Evolutionary conservation across 2,797 vertebrate genomes (phyloP).

Genomic region (Malurus splendens): DNA sequence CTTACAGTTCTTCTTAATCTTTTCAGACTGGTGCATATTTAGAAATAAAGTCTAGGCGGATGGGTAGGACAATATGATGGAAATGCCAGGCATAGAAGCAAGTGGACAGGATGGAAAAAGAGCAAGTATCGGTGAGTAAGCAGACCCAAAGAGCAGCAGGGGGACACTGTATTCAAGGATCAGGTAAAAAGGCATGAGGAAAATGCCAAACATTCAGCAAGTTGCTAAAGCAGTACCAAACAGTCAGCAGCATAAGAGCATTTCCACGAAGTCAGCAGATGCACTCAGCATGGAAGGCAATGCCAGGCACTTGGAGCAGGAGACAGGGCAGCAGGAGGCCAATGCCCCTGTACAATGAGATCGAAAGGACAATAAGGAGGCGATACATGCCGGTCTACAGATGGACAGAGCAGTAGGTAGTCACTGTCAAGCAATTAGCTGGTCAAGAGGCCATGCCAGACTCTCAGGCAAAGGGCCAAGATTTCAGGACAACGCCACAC

Average conservation of each 20-base stretch:
- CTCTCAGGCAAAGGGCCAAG: conserved; percentile 59
- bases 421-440: conserved; percentile 29
- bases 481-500: conserved; percentile 25
- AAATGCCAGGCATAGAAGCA: conserved; percentile 45
- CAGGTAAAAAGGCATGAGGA: conserved; percentile 47
- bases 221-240: conserved; percentile 43
- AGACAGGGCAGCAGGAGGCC: conserved; percentile 26
- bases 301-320: neutral
- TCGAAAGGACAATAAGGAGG: neutral
- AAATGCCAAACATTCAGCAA: conserved; percentile 62
- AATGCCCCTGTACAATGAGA: neutral
- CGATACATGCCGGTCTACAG: conserved; percentile 5
- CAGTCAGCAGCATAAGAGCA: conserved; percentile 51
- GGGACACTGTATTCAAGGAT: conserved; percentile 33
- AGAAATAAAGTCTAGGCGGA: conserved; percentile 56
- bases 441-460: conserved; percentile 57
- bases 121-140: conserved; percentile 46
- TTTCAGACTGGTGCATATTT: conserved; percentile 45
- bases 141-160: conserved; percentile 49
- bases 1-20: conserved; percentile 38
- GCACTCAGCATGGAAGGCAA: conserved; percentile 34
- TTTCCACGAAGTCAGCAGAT: conserved; percentile 53
- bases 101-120: conserved; percentile 36
- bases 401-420: conserved; percentile 24
- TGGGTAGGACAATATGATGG: conserved; percentile 19